Conservation (phyloP, 1,140 invertebrate genomes). For the Schlechtendalia chinensis region DNA sequence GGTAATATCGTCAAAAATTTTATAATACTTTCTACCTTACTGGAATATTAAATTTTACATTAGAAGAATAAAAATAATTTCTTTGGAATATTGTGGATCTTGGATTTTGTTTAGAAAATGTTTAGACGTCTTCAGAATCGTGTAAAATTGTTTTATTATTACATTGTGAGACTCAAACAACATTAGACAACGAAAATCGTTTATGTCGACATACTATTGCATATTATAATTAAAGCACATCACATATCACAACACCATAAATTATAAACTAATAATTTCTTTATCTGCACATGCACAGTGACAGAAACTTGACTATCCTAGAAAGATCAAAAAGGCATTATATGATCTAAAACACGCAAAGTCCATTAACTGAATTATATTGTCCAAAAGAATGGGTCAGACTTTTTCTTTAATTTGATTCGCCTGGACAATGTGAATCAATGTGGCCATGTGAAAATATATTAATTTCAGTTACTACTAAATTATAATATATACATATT, state of each 20-base stretch:
- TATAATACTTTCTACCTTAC: no score
- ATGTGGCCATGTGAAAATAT: background rate
- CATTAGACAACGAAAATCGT: background rate
- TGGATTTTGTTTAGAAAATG: background rate
- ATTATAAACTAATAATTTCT: background rate
- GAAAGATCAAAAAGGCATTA: background rate
- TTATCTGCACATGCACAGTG: background rate
- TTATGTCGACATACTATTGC: background rate
- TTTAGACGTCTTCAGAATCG: background rate
- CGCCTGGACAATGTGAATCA: background rate
- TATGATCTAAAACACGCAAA: background rate
- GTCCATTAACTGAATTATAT: slow-evolving; percentile 17
- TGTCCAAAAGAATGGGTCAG: background rate
- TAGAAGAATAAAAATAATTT: no score
- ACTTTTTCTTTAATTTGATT: background rate
- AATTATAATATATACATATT: background rate
- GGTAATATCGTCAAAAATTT: no score
- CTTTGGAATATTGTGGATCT: no score
- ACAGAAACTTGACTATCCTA: background rate
- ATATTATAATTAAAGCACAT: no score
- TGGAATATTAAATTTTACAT: no score
- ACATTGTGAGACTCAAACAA: no score
- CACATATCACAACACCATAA: background rate
- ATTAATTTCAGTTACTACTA: background rate
- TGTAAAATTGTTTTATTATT: background rate